Evolutionary conservation across 53 echinoderm and acorn worm species (phyloP).

Genomic region (Zoroaster sp.): DNA sequence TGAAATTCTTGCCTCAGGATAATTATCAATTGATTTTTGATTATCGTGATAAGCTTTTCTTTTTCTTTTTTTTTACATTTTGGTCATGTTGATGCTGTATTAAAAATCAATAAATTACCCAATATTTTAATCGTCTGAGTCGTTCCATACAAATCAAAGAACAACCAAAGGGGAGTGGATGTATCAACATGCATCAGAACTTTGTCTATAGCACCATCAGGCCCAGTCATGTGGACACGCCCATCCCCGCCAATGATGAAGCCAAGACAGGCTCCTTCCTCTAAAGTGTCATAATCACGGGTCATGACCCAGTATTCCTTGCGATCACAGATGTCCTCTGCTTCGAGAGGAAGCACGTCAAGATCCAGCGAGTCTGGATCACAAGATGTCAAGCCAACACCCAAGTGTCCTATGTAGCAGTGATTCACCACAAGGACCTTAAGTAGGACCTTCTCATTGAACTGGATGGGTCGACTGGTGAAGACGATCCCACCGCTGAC

Average conservation of each 20-base stretch:
- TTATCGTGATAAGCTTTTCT: too few relatives aligned
- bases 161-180: constrained; percentile 86
- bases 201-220: constrained; percentile 69
- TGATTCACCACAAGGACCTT: constrained; percentile 67
- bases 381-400: constrained; percentile 89
- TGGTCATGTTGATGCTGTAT: too few relatives aligned
- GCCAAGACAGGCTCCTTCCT: constrained; percentile 75
- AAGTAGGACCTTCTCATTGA: constrained; percentile 76
- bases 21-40: too few relatives aligned
- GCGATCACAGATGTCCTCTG: constrained; percentile 82
- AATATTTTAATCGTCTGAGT: constrained; percentile 82
- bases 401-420: constrained; percentile 84
- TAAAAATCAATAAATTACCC: constrained; percentile 61
- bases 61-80: not conserved
- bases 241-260: too few relatives aligned
- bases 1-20: too few relatives aligned
- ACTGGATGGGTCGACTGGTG: constrained; percentile 70
- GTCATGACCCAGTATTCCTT: constrained; percentile 98
- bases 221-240: constrained; percentile 69
- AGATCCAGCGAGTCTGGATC: constrained; percentile 66
- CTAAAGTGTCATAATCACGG: constrained; percentile 74
- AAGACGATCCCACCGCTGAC: constrained; percentile 77
- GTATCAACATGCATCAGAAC: constrained; percentile 97
- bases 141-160: constrained; percentile 93
- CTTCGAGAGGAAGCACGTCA: constrained; percentile 72